These are phyloP conservation scores for Lithophane leautieri DNA, from an alignment of 2,888 invertebrate genomes.

Conservation along the genomic window DNA sequence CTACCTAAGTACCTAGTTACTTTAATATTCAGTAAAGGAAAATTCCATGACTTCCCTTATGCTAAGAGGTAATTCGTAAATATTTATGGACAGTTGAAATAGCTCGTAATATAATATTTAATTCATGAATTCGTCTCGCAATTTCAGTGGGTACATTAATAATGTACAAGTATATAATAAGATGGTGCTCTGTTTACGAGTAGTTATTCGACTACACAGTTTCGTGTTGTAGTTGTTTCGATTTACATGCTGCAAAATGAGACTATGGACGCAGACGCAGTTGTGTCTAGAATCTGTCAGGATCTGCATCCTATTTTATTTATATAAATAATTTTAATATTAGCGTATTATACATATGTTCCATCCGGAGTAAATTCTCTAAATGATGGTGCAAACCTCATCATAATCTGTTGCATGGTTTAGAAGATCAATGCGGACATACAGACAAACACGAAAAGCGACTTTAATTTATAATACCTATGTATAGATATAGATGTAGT, in stretches of 20 bases:
- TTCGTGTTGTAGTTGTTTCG: neutral
- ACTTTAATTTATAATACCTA: no score
- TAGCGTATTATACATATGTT: no score
- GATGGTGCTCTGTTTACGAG: constrained; percentile 3
- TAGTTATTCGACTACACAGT: neutral
- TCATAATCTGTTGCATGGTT: no score
- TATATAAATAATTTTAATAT: no score
- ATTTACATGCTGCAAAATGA: neutral
- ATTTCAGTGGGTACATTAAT: constrained; percentile 39
- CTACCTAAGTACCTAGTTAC: no score
- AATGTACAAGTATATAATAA: constrained; percentile 25
- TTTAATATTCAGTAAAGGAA: constrained; percentile 12
- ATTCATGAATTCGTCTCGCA: constrained; percentile 43
- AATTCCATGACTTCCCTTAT: neutral
- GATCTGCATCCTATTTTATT: neutral
- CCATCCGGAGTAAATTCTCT: no score
- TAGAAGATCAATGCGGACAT: no score
- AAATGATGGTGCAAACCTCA: no score
- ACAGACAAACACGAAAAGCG: no score
- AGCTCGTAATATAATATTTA: constrained; percentile 36
- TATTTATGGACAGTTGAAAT: constrained; percentile 31
- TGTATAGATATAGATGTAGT: neutral
- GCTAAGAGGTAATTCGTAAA: constrained; percentile 27
- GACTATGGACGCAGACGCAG: neutral
- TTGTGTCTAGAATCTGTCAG: neutral